These are phyloP conservation scores for Myrmecobius fasciatus DNA, from an alignment of 2,113 vertebrate genomes.

Conservation along the genomic window DNA sequence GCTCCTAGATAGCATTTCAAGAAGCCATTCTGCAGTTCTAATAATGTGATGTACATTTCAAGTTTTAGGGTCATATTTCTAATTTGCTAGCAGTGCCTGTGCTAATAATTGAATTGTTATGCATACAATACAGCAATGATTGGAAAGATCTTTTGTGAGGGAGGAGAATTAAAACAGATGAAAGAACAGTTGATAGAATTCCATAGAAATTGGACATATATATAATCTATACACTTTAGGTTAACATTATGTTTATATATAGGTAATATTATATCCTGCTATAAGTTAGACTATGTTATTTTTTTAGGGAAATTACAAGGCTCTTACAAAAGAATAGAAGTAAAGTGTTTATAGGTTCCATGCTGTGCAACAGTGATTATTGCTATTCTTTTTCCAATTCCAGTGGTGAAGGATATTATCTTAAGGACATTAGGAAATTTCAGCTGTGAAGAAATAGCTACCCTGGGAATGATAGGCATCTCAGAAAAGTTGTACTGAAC, in stretches of 20 bases:
- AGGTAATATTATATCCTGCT: not conserved
- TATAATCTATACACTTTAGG: conserved; percentile 24
- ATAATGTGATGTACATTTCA: not conserved
- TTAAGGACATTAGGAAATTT: conserved; percentile 73
- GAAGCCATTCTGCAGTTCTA: conserved; percentile 19
- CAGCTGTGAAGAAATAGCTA: conserved; percentile 69
- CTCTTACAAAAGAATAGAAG: conserved; percentile 69
- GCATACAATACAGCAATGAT: not conserved
- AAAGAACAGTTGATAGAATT: not conserved
- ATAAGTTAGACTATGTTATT: not conserved
- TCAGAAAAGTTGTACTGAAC: conserved; percentile 25
- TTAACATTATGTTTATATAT: not conserved
- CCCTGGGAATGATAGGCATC: conserved; percentile 59
- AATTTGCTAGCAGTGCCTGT: not conserved
- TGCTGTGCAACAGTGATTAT: conserved; percentile 64
- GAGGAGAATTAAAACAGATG: not conserved
- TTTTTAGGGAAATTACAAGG: conserved; percentile 28
- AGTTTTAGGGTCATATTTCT: conserved; percentile 4
- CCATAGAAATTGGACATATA: not conserved
- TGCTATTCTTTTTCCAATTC: conserved; percentile 70
- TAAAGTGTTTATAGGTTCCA: conserved; percentile 73
- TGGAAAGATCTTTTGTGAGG: conserved; percentile 20
- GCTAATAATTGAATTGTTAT: not conserved
- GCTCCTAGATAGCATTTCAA: not conserved
- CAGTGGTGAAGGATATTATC: conserved; percentile 71